Percentiles rank a stretch among this genome's conserved stretches.
phyloP scores from a whole-genome alignment of 2,113 vertebrate species.

The Poicephalus gulielmi region DNA sequence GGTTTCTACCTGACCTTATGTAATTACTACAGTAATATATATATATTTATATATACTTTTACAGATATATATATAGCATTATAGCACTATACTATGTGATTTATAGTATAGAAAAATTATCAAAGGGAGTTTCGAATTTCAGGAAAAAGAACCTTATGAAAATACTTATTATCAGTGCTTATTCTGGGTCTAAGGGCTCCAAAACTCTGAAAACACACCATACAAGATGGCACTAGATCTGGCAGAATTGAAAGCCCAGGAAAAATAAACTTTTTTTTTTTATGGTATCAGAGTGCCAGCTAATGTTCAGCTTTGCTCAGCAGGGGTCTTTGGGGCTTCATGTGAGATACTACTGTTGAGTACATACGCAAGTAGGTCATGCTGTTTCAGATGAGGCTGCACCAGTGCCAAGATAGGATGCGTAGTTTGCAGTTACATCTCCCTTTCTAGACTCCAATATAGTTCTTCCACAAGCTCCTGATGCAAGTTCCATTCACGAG shows the following conservation, averaged over 20 bases:
- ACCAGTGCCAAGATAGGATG: not conserved
- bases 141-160: not conserved
- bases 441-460: not conserved
- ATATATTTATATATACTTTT: not conserved
- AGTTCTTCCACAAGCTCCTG: not conserved
- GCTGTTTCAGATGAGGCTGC: not conserved
- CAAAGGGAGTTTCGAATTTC: not conserved
- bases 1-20: not conserved
- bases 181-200: not conserved
- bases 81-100: rapidly evolving
- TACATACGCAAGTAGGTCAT: not conserved
- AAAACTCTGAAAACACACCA: not conserved
- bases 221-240: not conserved
- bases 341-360: rapidly evolving
- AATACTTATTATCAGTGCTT: not conserved
- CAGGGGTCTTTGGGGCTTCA: not conserved
- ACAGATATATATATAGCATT: not conserved
- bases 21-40: not conserved
- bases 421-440: not conserved
- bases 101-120: not conserved
- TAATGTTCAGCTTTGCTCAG: not conserved
- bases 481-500: not conserved
- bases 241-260: not conserved
- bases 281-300: not conserved
- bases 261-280: not conserved